A percentile compares a stretch with the other conserved stretches of the same genome.
These are phyloP conservation scores for Lagorchestes hirsutus DNA, from an alignment of 2,797 vertebrate species.

Conservation along the genomic window DNA sequence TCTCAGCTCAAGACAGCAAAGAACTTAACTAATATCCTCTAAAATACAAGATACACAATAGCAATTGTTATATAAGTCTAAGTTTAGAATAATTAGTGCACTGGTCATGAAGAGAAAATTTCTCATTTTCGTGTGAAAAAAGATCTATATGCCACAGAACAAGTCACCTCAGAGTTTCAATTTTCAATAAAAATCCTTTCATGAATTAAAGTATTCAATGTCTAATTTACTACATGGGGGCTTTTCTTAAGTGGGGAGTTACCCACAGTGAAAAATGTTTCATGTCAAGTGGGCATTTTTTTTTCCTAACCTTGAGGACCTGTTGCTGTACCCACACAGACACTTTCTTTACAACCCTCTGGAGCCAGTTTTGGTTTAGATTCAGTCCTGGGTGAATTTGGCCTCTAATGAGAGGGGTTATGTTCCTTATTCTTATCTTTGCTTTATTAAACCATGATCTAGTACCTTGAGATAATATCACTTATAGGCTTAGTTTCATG, in stretches of 20 bases:
- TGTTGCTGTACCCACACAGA: not conserved
- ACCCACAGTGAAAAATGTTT: constrained; percentile 75
- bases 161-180: constrained; percentile 65
- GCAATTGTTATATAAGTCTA: constrained; percentile 67
- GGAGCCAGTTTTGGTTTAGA: not conserved
- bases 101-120: constrained; percentile 63
- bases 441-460: not conserved
- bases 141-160: constrained; percentile 45
- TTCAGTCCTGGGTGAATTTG: not conserved
- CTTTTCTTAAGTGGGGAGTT: constrained; percentile 63
- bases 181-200: constrained; percentile 55
- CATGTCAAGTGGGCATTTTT: constrained; percentile 77
- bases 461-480: not conserved
- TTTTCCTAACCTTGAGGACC: not conserved
- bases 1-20: constrained; percentile 73
- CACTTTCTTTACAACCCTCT: not conserved
- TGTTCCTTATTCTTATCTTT: not conserved
- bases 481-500: too few relatives aligned
- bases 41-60: constrained; percentile 14
- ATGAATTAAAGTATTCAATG: constrained; percentile 69
- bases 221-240: constrained; percentile 78
- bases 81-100: constrained; percentile 67
- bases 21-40: constrained; percentile 25
- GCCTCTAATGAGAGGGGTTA: not conserved
- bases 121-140: constrained; percentile 74